Conservation (phyloP, 2,113 vertebrate genomes). For the Jacana jacana region DNA sequence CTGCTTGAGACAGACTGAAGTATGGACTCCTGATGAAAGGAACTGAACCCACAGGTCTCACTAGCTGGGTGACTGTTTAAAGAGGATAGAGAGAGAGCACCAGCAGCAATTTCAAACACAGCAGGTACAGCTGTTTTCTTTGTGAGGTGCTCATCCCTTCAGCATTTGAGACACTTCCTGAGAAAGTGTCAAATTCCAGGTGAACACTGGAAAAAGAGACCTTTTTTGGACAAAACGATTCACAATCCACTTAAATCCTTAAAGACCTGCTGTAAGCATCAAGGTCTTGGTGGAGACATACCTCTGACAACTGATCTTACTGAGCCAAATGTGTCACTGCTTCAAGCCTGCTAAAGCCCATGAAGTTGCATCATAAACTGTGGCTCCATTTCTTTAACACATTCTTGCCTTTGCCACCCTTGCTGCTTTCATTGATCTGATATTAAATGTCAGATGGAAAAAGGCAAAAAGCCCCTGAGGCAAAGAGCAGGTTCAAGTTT, state of each 20-base stretch:
- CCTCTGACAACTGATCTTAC: background rate
- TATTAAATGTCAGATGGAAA: background rate
- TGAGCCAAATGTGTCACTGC: background rate
- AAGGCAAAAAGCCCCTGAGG: background rate
- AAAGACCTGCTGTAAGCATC: background rate
- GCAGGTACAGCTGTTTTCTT: background rate
- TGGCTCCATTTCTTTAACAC: background rate
- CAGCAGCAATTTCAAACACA: background rate
- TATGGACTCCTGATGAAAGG: background rate
- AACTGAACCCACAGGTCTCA: background rate
- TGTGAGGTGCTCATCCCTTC: background rate
- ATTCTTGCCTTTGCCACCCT: background rate
- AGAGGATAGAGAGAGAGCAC: too few species aligned
- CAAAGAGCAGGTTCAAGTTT: background rate
- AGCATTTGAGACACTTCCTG: background rate
- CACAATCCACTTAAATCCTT: background rate
- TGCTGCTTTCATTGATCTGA: background rate
- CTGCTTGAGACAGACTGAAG: background rate
- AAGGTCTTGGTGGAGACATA: slow-evolving; percentile 3
- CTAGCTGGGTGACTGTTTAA: background rate
- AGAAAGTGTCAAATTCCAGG: background rate
- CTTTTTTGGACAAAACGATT: background rate
- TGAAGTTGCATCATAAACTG: background rate
- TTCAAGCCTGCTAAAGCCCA: background rate
- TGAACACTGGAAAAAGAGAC: background rate